These are phyloP conservation scores for Anthophora plumipes DNA, from an alignment of 2,888 invertebrate species.

Conservation along the genomic window DNA sequence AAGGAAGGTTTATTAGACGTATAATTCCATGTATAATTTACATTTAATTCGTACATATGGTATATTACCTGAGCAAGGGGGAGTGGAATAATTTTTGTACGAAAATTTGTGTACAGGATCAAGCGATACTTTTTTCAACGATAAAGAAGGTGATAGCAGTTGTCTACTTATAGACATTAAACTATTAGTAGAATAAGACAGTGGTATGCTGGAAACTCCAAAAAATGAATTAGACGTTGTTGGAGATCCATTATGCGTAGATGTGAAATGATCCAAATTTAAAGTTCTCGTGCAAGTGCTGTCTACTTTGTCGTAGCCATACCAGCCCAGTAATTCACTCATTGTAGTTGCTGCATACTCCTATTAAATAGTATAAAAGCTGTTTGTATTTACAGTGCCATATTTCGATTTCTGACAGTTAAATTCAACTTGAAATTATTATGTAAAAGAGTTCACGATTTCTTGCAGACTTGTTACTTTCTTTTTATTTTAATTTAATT, in stretches of 20 bases:
- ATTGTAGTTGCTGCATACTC: slow-evolving; percentile 96
- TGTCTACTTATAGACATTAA: slow-evolving; percentile 61
- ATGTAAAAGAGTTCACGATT: no score
- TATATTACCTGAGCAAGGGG: slow-evolving; percentile 74
- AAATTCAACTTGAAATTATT: no score
- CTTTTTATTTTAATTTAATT: no score
- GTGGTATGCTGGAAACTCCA: slow-evolving; percentile 70
- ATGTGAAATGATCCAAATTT: slow-evolving; percentile 83
- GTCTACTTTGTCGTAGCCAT: slow-evolving; percentile 92
- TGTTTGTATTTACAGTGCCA: neutral
- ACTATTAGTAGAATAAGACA: slow-evolving; percentile 26
- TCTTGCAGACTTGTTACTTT: no score
- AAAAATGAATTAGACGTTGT: slow-evolving; percentile 28
- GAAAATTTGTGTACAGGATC: slow-evolving; percentile 70
- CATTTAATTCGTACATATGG: neutral
- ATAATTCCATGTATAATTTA: no score
- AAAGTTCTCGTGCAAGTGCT: slow-evolving; percentile 87
- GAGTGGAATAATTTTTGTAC: slow-evolving; percentile 75
- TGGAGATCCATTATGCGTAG: slow-evolving; percentile 58
- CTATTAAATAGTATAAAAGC: slow-evolving; percentile 86
- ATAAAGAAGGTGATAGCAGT: slow-evolving; percentile 68
- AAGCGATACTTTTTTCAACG: slow-evolving; percentile 71
- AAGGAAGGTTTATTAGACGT: no score
- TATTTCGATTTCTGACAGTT: no score
- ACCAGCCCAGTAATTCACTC: slow-evolving; percentile 96